These are phyloP conservation scores for Herpailurus yagouaroundi DNA, from an alignment of 2,113 vertebrate species.

Conservation along the genomic window DNA sequence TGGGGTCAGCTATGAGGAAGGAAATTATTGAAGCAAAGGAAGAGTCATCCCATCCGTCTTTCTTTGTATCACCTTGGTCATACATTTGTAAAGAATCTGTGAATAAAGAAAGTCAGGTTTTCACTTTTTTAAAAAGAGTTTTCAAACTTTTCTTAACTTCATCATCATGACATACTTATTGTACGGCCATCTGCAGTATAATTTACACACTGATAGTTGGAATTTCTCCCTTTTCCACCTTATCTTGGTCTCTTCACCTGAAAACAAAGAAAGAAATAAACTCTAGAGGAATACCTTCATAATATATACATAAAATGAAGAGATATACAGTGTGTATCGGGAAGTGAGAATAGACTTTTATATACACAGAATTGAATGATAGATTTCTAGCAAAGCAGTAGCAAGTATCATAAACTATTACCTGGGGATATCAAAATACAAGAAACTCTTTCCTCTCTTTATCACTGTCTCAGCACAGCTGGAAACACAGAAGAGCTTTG, in stretches of 20 bases:
- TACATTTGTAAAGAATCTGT: background rate
- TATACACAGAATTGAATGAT: background rate
- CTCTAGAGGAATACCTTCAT: background rate
- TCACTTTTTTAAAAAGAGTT: too few species aligned
- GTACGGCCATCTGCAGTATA: background rate
- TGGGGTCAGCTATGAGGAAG: background rate
- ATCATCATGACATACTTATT: background rate
- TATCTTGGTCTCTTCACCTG: background rate
- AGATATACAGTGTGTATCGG: background rate
- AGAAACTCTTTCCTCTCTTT: background rate
- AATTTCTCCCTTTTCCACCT: background rate
- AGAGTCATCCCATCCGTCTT: background rate
- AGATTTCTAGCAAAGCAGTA: background rate
- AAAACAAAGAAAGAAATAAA: background rate
- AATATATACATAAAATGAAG: background rate
- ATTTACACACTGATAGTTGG: background rate
- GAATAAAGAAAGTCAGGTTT: background rate
- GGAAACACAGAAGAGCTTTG: constrained; percentile 5
- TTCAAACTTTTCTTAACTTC: background rate
- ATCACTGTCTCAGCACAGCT: background rate
- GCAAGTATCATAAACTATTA: background rate
- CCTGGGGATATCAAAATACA: background rate
- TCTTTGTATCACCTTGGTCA: background rate
- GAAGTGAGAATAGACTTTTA: background rate
- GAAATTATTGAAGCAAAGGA: background rate